Evolutionary conservation across 2,888 invertebrate species (phyloP).

Genomic region (Ornithoptera alexandrae): DNA sequence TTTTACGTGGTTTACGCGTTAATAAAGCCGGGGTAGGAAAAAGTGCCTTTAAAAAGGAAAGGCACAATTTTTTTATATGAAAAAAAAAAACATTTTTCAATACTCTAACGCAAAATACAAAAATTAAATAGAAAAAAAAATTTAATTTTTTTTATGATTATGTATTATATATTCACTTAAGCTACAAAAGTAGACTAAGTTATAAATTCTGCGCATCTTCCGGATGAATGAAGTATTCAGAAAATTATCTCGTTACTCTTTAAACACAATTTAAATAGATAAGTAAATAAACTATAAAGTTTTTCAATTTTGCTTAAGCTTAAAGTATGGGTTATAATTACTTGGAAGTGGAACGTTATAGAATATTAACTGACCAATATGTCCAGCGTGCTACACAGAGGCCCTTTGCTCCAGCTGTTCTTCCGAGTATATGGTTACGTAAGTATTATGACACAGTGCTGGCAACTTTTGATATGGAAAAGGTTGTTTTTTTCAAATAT

Average conservation of each 20-base stretch:
- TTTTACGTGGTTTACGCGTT: neutral
- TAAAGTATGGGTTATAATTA: neutral
- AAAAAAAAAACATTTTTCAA: neutral
- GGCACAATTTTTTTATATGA: neutral
- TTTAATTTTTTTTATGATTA: no score
- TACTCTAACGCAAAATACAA: neutral
- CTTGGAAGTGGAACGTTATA: neutral
- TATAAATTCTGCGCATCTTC: neutral
- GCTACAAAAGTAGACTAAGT: neutral
- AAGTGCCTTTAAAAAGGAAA: neutral
- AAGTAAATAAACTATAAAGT: neutral
- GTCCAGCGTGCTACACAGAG: conserved; percentile 1
- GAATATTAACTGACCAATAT: neutral
- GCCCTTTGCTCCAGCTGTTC: conserved; percentile 25
- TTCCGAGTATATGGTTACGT: conserved; percentile 24
- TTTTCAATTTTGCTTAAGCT: neutral
- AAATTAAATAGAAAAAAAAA: neutral
- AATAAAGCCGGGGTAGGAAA: neutral
- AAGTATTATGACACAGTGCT: conserved; percentile 20
- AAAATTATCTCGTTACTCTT: neutral
- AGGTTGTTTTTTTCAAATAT: conserved; percentile 7
- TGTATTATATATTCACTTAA: no score
- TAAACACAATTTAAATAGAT: neutral
- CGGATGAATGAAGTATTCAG: neutral
- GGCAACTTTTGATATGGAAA: conserved; percentile 8